Evolutionary conservation across 1,140 invertebrate species (phyloP).

Genomic region (Orius insidiosus): DNA sequence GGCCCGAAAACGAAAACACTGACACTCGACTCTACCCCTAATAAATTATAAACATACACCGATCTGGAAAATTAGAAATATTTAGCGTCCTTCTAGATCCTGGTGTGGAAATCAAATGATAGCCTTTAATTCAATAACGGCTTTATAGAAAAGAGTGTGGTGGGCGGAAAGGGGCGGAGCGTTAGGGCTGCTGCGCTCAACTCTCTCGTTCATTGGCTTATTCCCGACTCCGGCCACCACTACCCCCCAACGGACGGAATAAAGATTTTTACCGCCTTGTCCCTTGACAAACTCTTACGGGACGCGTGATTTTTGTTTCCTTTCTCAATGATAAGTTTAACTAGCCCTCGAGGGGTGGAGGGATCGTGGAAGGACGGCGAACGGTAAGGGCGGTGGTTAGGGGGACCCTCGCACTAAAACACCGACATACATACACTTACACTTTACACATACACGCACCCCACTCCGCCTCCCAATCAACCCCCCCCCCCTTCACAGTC

Average conservation of each 20-base stretch:
- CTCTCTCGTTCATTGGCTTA: constrained; percentile 11
- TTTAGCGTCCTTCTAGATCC: constrained; percentile 34
- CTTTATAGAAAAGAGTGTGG: constrained; percentile 23
- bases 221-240: neutral
- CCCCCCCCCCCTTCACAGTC: too few species aligned
- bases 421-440: too few species aligned
- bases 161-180: constrained; percentile 17
- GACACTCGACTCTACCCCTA: too few species aligned
- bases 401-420: too few species aligned
- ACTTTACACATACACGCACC: too few species aligned
- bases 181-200: constrained; percentile 15
- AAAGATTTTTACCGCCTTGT: constrained; percentile 16
- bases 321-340: constrained; percentile 4
- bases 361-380: too few species aligned
- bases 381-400: too few species aligned
- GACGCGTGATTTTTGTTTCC: constrained; percentile 9
- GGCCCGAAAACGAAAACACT: constrained; percentile 1
- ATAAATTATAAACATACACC: neutral
- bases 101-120: constrained; percentile 53
- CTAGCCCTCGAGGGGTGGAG: too few species aligned
- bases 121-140: constrained; percentile 53
- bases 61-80: constrained; percentile 16
- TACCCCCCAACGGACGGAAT: constrained; percentile 8
- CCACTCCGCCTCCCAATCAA: too few species aligned
- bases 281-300: constrained; percentile 11